Percentiles rank a stretch among this genome's conserved stretches.
Conservation (phyloP, 2,797 vertebrate genomes). For the Halcyon leucocephala region DNA sequence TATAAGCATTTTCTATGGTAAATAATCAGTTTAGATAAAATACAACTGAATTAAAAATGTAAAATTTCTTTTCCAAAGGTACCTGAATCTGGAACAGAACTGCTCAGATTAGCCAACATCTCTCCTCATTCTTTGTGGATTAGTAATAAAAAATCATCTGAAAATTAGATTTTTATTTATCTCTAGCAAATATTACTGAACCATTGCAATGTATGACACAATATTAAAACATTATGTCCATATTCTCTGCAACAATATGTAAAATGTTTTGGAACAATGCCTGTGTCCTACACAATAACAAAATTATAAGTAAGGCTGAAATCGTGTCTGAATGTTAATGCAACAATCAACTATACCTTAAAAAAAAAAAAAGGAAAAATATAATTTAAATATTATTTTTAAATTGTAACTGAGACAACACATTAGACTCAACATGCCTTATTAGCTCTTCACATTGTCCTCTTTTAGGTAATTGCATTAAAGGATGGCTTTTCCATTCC, state of each 20-base stretch:
- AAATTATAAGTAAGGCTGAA: background rate
- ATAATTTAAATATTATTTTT: background rate
- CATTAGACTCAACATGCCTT: background rate
- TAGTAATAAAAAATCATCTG: background rate
- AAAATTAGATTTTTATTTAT: background rate
- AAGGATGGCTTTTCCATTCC: background rate
- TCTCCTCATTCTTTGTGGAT: background rate
- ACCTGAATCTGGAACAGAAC: background rate
- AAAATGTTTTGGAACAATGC: background rate
- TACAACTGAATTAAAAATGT: background rate
- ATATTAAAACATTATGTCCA: background rate
- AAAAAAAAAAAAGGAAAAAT: too few species aligned
- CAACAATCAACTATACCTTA: background rate
- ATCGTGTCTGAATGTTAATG: background rate
- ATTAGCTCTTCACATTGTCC: background rate
- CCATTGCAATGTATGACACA: background rate
- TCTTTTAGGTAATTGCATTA: background rate
- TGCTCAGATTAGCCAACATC: background rate
- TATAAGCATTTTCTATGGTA: background rate
- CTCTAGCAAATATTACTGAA: background rate
- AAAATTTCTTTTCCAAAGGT: background rate
- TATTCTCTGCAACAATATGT: background rate
- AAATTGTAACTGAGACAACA: background rate
- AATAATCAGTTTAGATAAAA: background rate
- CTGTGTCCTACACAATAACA: background rate